Evolutionary conservation across 2,113 vertebrate genomes (phyloP), one percentile per base, ranked within the genome.

Genomic region (Thalassarche chlororhynchos): DNA sequence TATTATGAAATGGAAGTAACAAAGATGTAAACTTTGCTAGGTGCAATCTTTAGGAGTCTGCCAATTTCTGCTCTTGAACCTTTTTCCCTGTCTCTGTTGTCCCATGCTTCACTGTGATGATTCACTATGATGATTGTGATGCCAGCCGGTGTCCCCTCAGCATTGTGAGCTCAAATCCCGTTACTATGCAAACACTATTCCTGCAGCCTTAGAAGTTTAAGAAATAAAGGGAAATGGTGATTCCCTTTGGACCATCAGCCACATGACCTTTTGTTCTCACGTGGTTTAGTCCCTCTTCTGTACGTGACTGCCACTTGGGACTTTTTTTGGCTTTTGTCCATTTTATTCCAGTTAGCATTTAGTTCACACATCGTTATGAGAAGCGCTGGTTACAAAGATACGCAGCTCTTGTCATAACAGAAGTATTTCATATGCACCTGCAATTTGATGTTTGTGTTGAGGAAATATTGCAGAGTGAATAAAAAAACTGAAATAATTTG

Each of bases 291-390:
- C 94, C 86, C 89, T 97, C 72, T 98, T 97, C 90, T 97, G 94
- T 94, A 51, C 5, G 3, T 88, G 82, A 54, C 75, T 83, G 85
- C 98, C 94, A 38, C 62, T 85, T 89, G 96, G 93, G 97, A 96
- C 61, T 62, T 90, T 44, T 55, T 95, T 95, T 98, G 98, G 98
- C 98, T 95, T 66, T 85, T 89, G 88, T 92, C 97, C 97, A 91
- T 92, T 95, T 96, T 95, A 49, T 96, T 96, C 94, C 87, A 97
- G 98, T 98, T 97, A 98, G 93, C 96, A 96, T 98, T 98, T 96
- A 95, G 93, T 96, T 98, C 98, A 97, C 98, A 98, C 98, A 83
- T 98, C 94, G 10, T 98, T 98, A 97, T 69, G 83, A 96, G 94
- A 97, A 98, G 94, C 77, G 40, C 92, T 81, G 47, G 78, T 98